Evolutionary conservation across 1,140 invertebrate genomes (phyloP).

Genomic region (Philotrypesis tridentata): DNA sequence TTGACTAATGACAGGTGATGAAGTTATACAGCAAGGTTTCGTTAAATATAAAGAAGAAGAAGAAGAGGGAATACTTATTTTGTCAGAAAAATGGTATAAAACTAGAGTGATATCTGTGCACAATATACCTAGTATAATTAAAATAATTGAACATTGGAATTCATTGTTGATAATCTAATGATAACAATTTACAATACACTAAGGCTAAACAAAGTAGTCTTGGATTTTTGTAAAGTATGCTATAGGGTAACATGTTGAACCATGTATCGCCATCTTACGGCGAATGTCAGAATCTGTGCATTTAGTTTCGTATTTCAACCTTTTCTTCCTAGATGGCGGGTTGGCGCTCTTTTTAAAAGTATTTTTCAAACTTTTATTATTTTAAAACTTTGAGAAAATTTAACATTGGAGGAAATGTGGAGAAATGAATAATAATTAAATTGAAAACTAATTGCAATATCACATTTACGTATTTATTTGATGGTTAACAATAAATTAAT

Average conservation of each 20-base stretch:
- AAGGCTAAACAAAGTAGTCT: no score
- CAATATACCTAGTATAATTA: no score
- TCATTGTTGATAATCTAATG: no score
- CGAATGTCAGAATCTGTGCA: neutral
- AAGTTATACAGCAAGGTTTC: no score
- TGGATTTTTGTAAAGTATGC: neutral
- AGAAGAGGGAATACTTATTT: no score
- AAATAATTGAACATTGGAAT: no score
- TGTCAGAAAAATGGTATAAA: no score
- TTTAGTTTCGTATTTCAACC: neutral
- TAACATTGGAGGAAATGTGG: neutral
- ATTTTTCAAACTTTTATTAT: neutral
- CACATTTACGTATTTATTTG: constrained; percentile 28
- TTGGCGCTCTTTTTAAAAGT: neutral
- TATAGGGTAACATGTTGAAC: neutral
- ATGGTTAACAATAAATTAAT: constrained; percentile 35
- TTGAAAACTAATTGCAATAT: neutral
- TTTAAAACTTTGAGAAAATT: neutral
- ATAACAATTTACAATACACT: no score
- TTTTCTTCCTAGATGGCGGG: neutral
- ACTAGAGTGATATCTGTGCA: no score
- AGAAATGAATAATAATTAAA: neutral
- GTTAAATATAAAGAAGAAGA: no score
- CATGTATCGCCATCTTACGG: constrained; percentile 6
- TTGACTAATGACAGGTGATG: no score